phyloP scores from a whole-genome alignment of 2,113 vertebrate genomes.

The Piaya cayana region DNA sequence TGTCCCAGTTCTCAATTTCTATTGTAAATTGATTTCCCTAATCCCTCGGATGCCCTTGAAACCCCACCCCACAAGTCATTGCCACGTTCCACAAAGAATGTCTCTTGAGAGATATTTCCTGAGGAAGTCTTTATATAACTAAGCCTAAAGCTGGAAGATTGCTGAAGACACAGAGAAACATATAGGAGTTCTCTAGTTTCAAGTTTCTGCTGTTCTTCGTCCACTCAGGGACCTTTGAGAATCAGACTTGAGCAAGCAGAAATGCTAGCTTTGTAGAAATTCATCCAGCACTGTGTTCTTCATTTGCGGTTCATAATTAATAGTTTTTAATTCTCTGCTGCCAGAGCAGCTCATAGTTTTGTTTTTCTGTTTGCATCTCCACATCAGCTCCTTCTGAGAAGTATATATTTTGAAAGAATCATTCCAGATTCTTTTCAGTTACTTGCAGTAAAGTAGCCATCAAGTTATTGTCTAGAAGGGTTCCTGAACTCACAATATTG shows the following conservation, averaged over 20 bases:
- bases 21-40: neutral
- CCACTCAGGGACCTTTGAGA: neutral
- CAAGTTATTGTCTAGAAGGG: neutral
- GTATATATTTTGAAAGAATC: neutral
- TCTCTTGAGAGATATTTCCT: neutral
- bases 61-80: neutral
- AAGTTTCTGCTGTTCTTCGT: conserved; percentile 25
- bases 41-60: neutral
- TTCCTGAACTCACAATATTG: neutral
- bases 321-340: neutral
- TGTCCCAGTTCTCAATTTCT: neutral
- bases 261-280: conserved; percentile 15
- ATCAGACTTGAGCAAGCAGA: neutral
- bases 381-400: neutral
- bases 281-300: neutral
- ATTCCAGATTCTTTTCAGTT: neutral
- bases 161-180: neutral
- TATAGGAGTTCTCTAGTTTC: neutral
- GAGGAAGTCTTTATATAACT: neutral
- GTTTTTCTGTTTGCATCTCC: neutral
- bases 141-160: neutral
- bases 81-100: neutral
- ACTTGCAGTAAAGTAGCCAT: neutral
- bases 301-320: conserved; percentile 29
- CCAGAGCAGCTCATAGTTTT: neutral